These are phyloP conservation scores for Diaperis boleti DNA, from an alignment of 2,888 invertebrate genomes.

Conservation along the genomic window DNA sequence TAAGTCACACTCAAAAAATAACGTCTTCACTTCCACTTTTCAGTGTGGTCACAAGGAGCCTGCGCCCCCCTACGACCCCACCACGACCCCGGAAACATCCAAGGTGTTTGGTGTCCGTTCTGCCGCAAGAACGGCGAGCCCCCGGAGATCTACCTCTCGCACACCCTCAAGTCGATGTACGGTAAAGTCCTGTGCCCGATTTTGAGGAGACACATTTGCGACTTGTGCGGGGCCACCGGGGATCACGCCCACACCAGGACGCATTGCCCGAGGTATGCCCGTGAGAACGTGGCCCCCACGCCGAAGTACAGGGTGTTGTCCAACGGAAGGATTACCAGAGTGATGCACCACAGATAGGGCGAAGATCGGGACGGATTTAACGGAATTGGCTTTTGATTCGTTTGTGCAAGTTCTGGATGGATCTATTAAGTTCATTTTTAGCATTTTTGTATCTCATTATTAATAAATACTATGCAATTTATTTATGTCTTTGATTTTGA, in stretches of 20 bases:
- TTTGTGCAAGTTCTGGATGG: too few species aligned
- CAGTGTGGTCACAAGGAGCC: too few species aligned
- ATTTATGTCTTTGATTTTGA: too few species aligned
- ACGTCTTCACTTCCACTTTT: too few species aligned
- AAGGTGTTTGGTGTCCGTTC: constrained; percentile 40
- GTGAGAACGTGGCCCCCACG: background rate
- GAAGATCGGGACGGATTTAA: too few species aligned
- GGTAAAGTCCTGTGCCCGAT: constrained; percentile 42
- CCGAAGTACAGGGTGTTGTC: constrained; percentile 37
- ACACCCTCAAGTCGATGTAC: constrained; percentile 33
- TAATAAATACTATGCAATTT: too few species aligned
- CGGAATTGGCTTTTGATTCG: too few species aligned
- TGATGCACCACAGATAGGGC: constrained; percentile 22
- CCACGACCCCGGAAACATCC: too few species aligned
- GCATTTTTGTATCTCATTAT: too few species aligned
- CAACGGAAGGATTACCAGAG: constrained; percentile 27
- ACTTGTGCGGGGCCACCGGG: constrained; percentile 44
- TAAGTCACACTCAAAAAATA: too few species aligned
- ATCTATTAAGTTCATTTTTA: too few species aligned
- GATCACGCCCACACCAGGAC: constrained; percentile 43
- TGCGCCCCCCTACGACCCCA: too few species aligned
- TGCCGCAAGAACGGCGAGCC: constrained; percentile 44
- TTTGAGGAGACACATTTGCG: constrained; percentile 41
- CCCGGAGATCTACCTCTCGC: constrained; percentile 29
- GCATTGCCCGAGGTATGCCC: constrained; percentile 41